phyloP scores from a whole-genome alignment of 2,888 invertebrate genomes.

The Drosophila anomelani region DNA sequence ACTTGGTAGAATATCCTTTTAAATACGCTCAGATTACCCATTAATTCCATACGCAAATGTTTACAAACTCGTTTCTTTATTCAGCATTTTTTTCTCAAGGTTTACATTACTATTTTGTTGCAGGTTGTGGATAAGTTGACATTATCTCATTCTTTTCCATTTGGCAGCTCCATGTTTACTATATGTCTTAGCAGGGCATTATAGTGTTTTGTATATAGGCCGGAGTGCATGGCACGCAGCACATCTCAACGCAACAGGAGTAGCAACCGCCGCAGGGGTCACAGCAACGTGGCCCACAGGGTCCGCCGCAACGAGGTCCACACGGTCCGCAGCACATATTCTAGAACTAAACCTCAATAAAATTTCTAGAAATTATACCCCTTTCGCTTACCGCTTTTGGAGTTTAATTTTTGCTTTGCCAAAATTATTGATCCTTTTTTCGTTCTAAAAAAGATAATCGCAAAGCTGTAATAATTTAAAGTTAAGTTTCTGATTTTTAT shows the following conservation, averaged over 20 bases:
- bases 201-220: constrained; percentile 62
- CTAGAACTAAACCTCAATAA: not conserved
- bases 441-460: not conserved
- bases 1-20: not conserved
- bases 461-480: not conserved
- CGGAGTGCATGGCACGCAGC: constrained; percentile 62
- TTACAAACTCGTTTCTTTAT: constrained; percentile 1
- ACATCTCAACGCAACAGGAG: constrained; percentile 62
- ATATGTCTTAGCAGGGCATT: constrained; percentile 18
- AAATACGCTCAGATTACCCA: not conserved
- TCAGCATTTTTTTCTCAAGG: not conserved
- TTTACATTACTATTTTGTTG: constrained; percentile 8
- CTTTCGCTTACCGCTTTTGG: not conserved
- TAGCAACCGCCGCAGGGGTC: constrained; percentile 50
- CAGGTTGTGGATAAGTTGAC: not conserved
- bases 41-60: not conserved
- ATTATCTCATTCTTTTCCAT: not conserved
- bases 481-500: not conserved
- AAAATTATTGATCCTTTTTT: not conserved
- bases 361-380: no score
- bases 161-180: not conserved
- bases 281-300: constrained; percentile 57
- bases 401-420: not conserved
- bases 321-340: constrained; percentile 68
- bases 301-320: constrained; percentile 66